A percentile compares a stretch with the other conserved stretches of the same genome.
Conservation (phyloP, 1,140 invertebrate genomes). For the Ganaspis sp. region DNA sequence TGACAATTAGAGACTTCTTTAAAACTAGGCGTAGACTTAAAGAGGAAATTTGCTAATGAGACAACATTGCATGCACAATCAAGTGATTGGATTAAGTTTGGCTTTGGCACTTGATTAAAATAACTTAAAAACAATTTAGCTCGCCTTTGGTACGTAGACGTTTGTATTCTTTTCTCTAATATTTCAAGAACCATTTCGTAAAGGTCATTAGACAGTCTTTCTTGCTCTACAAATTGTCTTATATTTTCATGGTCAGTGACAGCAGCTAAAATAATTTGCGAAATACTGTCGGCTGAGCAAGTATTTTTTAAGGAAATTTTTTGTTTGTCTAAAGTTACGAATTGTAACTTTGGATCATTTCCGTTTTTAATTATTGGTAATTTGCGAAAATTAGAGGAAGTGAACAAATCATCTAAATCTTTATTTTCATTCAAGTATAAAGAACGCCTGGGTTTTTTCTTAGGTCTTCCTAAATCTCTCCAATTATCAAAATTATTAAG, state of each 20-base stretch:
- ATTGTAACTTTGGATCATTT: not conserved
- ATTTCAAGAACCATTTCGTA: conserved; percentile 8
- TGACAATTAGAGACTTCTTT: conserved; percentile 1
- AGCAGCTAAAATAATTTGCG: conserved; percentile 31
- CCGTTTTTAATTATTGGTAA: conserved; percentile 43
- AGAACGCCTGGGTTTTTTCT: not conserved
- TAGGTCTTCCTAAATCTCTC: conserved; percentile 6
- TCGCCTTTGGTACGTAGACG: not conserved
- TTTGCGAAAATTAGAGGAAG: not conserved
- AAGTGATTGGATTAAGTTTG: conserved; percentile 5
- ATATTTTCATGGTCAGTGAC: not conserved
- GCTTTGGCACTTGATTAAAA: not conserved
- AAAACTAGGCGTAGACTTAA: conserved; percentile 32
- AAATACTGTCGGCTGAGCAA: conserved; percentile 37
- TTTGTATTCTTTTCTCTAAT: not conserved
- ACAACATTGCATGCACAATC: conserved; percentile 18
- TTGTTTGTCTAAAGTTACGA: conserved; percentile 28
- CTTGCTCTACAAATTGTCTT: not conserved
- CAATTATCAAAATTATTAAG: conserved; percentile 37
- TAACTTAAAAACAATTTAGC: conserved; percentile 23
- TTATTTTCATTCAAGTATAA: too few species aligned
- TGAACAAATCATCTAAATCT: too few species aligned
- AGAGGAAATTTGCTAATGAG: not conserved
- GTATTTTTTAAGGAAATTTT: conserved; percentile 31
- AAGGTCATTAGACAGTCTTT: not conserved